Percentiles rank a stretch among this genome's conserved stretches.
phyloP scores from a whole-genome alignment of 1,140 invertebrate genomes.

The Pogonomyrmex californicus region DNA sequence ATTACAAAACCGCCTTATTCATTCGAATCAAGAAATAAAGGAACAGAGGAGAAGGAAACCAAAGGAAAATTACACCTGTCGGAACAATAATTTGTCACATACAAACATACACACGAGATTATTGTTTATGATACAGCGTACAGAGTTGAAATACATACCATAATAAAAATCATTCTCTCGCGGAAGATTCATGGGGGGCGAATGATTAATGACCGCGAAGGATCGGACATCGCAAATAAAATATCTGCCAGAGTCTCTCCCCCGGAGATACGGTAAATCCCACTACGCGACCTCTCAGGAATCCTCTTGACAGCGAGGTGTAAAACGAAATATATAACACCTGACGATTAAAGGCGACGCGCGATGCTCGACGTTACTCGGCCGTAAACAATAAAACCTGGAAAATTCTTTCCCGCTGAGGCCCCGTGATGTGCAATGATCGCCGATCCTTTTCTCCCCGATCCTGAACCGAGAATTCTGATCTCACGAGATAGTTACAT shows the following conservation, averaged over 20 bases:
- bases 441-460: background rate
- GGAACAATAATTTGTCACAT: slow-evolving; percentile 22
- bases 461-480: background rate
- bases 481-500: slow-evolving; percentile 12
- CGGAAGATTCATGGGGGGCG: slow-evolving; percentile 23
- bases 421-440: background rate
- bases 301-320: slow-evolving; percentile 13
- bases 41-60: no score
- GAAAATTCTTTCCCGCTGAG: background rate
- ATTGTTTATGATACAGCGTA: slow-evolving; percentile 21
- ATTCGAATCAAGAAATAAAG: background rate
- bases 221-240: slow-evolving; percentile 42
- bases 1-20: background rate
- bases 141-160: slow-evolving; percentile 1
- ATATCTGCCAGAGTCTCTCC: slow-evolving; percentile 25
- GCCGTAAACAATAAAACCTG: slow-evolving; percentile 17
- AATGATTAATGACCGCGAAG: slow-evolving; percentile 41
- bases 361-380: background rate
- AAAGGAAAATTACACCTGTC: slow-evolving; percentile 21
- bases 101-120: background rate
- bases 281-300: slow-evolving; percentile 14
- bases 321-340: slow-evolving; percentile 47
- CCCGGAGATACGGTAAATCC: slow-evolving; percentile 39
- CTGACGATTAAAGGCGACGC: slow-evolving; percentile 23
- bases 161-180: background rate